Percentiles rank a stretch among this genome's conserved stretches.
Evolutionary conservation across 2,113 vertebrate species (phyloP).

Genomic region (Megatriorchis doriae): DNA sequence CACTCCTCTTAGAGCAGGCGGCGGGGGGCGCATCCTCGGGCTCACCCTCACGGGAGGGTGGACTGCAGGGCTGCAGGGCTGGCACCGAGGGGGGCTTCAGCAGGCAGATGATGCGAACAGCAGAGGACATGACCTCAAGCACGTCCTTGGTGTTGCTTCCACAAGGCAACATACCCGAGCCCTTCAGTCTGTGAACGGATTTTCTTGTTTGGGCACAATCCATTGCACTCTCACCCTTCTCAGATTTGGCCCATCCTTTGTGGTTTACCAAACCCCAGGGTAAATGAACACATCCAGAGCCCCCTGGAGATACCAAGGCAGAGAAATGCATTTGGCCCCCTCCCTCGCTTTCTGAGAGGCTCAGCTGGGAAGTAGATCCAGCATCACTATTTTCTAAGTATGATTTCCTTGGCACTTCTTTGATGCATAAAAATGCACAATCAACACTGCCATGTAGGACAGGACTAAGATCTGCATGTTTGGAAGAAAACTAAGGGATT

Average conservation of each 20-base stretch:
- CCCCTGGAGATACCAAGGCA: neutral
- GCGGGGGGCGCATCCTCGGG: neutral
- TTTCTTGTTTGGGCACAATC: neutral
- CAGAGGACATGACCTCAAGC: neutral
- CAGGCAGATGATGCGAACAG: neutral
- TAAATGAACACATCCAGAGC: neutral
- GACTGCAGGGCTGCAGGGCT: neutral
- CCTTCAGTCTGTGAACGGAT: neutral
- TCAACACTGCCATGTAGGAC: neutral
- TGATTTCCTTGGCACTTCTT: neutral
- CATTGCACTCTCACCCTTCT: neutral
- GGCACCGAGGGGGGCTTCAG: neutral
- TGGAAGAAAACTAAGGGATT: constrained; percentile 11
- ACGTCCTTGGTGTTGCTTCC: neutral
- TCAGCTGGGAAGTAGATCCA: neutral
- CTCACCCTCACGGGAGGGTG: neutral
- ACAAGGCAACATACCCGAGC: accelerated
- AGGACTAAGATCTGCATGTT: neutral
- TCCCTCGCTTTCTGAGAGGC: neutral
- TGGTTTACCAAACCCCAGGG: neutral
- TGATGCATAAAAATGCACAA: neutral
- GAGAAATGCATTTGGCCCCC: neutral
- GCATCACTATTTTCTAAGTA: neutral
- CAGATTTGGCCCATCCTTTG: neutral
- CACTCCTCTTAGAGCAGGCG: neutral